A percentile compares a stretch with the other conserved stretches of the same genome.
These are phyloP conservation scores for Torymus texanus DNA, from an alignment of 2,888 invertebrate genomes.

Conservation along the genomic window DNA sequence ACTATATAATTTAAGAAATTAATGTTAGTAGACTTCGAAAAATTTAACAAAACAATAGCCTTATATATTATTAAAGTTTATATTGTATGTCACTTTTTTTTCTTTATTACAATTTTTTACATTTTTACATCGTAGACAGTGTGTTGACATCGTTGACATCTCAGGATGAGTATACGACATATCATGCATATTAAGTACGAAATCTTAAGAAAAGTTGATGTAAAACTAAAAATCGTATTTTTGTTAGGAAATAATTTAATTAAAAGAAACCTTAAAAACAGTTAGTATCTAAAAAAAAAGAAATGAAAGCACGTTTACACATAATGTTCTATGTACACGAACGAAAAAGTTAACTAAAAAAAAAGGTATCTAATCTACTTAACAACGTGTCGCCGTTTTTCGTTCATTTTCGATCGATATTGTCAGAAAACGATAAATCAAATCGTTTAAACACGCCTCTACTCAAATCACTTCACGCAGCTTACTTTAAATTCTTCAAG, in stretches of 20 bases:
- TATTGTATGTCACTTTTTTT: neutral
- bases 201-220: constrained; percentile 20
- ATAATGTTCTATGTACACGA: constrained; percentile 26
- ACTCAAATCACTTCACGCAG: neutral
- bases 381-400: neutral
- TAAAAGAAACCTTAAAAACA: neutral
- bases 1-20: constrained; percentile 7
- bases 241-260: neutral
- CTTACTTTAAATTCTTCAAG: neutral
- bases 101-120: constrained; percentile 32
- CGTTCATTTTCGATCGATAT: neutral
- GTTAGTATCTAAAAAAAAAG: constrained; percentile 10
- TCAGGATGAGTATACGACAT: constrained; percentile 3
- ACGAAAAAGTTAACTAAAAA: constrained; percentile 16
- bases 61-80: neutral
- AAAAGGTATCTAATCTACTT: neutral
- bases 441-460: neutral
- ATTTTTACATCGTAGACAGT: constrained; percentile 39
- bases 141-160: constrained; percentile 3
- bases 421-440: too few relatives aligned
- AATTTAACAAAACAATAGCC: neutral
- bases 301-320: constrained; percentile 1
- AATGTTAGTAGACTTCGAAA: neutral
- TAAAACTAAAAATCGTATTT: neutral
- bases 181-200: constrained; percentile 21